A percentile compares a stretch with the other conserved stretches of the same genome.
phyloP scores from a whole-genome alignment of 2,797 vertebrate species.

The Chromobotia macracanthus region DNA sequence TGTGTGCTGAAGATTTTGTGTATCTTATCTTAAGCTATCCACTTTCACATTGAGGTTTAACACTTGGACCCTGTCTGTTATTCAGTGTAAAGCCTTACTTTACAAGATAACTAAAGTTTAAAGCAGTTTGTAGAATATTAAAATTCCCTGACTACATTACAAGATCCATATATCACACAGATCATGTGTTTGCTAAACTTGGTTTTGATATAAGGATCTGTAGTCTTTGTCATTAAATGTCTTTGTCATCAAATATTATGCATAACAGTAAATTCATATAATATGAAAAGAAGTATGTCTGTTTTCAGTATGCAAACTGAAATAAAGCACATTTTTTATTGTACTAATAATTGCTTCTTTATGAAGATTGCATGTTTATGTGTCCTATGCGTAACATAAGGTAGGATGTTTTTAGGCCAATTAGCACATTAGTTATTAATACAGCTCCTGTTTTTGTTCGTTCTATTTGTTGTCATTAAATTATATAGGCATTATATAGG shows the following conservation, averaged over 20 bases:
- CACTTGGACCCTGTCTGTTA: background rate
- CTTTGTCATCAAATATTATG: background rate
- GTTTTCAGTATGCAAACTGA: too few relatives aligned
- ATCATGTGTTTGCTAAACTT: background rate
- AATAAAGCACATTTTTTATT: too few relatives aligned
- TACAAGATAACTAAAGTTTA: background rate
- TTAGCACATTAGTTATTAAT: too few relatives aligned
- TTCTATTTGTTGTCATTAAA: too few relatives aligned
- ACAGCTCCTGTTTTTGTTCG: too few relatives aligned
- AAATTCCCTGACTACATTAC: background rate
- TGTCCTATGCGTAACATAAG: too few relatives aligned
- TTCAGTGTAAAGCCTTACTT: background rate
- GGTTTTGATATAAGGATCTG: background rate
- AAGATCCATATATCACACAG: background rate
- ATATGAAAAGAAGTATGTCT: background rate
- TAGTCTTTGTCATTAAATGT: background rate
- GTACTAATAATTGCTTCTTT: too few relatives aligned
- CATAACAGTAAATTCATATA: background rate
- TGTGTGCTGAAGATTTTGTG: constrained; percentile 31
- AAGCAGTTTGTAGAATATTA: background rate
- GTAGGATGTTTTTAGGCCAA: too few relatives aligned
- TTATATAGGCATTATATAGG: too few relatives aligned
- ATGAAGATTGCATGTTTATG: too few relatives aligned
- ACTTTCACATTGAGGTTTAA: background rate
- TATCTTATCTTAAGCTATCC: constrained; percentile 2